Base-by-base conservation (phyloP, 1,140 invertebrate species). In the Trichonephila clavipes region DNA sequence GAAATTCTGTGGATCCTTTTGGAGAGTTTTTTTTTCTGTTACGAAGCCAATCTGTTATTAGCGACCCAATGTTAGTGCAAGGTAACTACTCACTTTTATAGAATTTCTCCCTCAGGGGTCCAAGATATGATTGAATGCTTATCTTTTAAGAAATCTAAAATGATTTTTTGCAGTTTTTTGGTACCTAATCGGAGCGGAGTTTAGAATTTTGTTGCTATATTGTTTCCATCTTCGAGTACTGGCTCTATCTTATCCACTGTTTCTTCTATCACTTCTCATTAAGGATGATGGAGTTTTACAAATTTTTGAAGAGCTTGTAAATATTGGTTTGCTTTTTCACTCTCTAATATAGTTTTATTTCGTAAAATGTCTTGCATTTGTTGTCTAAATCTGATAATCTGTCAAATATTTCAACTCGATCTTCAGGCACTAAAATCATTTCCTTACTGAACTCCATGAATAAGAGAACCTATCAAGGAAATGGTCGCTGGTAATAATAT, bases 281-380 rank as follows among this genome's bases (percentile, higher is more conserved):
- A 14, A 19, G 0, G 5, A 62, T 87, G 5, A 62, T 87, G 85
- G 0, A 24, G 58, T 19, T 61, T 72, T 2, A 92, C 6, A 87
- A 64, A 92, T 19, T 86, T 92, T 92, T 92, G 83, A 8, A 87
- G 51, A 40, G 87, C 44, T 77, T 92, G 62, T 7, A 77, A 59
- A 62, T 87, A 92, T 77, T 51, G 18, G 2, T 61, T 34, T 8
- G 72, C 51, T 64, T 92, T 92, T 28, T 92, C 61, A 51, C 51
- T 59, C 2, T 85, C 81, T 1, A 12, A 4, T 14, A 85, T 7
- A 28, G 34, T 21, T 44, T 92, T 83, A 44, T 85, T 83, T 34
- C 14, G 62, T 1, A 85, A 44, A 66, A 51, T 51, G 5, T 8
- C 44, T 83, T 66, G 18, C 28, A 51, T 40, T 85, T 51, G 44